phyloP scores from a whole-genome alignment of 1,140 invertebrate genomes.

The Ladona fulva region DNA sequence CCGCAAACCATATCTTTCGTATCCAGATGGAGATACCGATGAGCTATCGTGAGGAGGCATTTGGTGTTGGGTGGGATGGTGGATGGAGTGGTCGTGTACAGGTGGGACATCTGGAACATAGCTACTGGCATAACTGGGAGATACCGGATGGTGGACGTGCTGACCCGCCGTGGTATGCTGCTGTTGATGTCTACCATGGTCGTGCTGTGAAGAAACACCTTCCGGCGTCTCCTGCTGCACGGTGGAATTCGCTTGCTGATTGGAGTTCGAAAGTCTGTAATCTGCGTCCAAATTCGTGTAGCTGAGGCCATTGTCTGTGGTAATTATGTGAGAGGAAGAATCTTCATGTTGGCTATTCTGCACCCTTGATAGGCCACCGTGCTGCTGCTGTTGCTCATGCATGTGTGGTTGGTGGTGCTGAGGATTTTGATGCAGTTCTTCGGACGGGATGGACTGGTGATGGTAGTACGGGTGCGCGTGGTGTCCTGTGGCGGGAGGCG shows the following conservation, averaged over 20 bases:
- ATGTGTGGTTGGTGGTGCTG: not conserved
- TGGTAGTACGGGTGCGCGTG: not conserved
- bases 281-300: constrained; percentile 81
- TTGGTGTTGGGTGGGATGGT: not conserved
- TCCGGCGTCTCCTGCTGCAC: not conserved
- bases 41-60: constrained; percentile 20
- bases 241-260: not conserved
- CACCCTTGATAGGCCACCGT: not conserved
- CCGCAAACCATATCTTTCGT: not conserved
- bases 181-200: constrained; percentile 17
- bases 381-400: not conserved
- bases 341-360: not conserved
- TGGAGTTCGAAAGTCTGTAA: not conserved
- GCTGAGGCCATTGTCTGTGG: constrained; percentile 72
- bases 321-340: constrained; percentile 48
- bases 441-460: not conserved
- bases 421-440: not conserved
- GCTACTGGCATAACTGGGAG: not conserved
- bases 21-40: constrained; percentile 21
- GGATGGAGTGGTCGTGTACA: not conserved
- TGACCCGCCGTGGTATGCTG: not conserved
- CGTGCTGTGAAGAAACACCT: not conserved
- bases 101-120: not conserved
- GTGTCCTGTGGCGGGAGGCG: not conserved
- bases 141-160: not conserved